Base-by-base conservation (phyloP, 64 coral and sea anemone species). In the Exaiptasia diaphana region DNA sequence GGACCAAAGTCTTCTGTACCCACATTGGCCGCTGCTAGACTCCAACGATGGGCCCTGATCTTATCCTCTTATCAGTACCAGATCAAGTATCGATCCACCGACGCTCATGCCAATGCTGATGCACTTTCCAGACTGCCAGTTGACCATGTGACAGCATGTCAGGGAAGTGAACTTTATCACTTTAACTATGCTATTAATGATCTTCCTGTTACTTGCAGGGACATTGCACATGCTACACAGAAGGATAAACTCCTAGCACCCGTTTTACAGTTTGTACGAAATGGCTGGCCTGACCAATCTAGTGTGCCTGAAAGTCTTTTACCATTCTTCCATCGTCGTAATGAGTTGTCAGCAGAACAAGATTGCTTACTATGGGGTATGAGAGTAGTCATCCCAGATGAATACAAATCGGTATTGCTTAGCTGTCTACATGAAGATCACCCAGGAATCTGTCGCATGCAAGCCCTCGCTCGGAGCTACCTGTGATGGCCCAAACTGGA, bases 1-100 rank as follows among this genome's bases (percentile, higher is more conserved):
- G 73, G 73, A 50, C 73, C 73, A 21, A 76, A 50, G 21, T 25
- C 24, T 28, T 41, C 41, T 21, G 34, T 50, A 6, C 70, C 70
- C 24, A 46, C 70, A 14, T n/a, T 74, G 9, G 70, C 70, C 12
- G 42, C 43, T 39, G 50, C 43, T 20, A 41, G 73, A 35, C 29
- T 76, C 26, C 22, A 50, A 76, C 31, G 73, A 45, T 76, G 44
- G 45, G 73, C 71, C 13, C n/a, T 59, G 26, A 38, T 78, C 5
- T 38, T 78, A 15, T 17, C 28, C 4, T 17, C 28, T 1, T 77
- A 77, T 56, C 26, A 77, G 27, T 77, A 77, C 28, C 18, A 33
- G 32, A 40, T 78, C 28, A 26, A 59, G 54, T 78, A 53, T 13
- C 28, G 74, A 9, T 21, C 5, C 17, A 58, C 74, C 0, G 50